Percentiles rank a stretch among this genome's conserved stretches.
Conservation (phyloP, 2,888 invertebrate species). For the Amblyteles armatorius region DNA sequence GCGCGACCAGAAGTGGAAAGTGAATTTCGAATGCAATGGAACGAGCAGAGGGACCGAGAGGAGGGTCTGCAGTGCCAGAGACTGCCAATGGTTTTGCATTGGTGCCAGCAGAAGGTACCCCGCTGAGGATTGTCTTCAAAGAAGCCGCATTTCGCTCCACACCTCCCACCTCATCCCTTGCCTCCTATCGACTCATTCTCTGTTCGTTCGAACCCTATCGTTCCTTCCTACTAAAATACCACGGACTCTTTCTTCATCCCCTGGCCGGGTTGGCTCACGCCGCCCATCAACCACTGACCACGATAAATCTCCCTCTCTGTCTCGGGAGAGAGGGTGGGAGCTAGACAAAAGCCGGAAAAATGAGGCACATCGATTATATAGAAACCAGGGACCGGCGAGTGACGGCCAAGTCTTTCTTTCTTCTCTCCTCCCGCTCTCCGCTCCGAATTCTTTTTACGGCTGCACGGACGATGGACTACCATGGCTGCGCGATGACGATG, state of each 20-base stretch:
- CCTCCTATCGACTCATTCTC: conserved; percentile 33
- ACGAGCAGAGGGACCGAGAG: conserved; percentile 33
- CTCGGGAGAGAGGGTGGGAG: conserved; percentile 23
- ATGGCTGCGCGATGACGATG: conserved; percentile 28
- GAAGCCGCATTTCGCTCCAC: conserved; percentile 72
- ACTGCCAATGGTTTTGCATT: conserved; percentile 53
- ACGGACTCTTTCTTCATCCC: conserved; percentile 53
- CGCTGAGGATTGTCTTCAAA: conserved; percentile 78
- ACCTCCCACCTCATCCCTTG: conserved; percentile 38
- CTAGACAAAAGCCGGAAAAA: conserved; percentile 81
- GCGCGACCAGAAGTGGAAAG: conserved; percentile 16
- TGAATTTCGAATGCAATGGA: conserved; percentile 43
- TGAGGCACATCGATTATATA: conserved; percentile 79
- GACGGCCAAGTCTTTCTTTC: conserved; percentile 23
- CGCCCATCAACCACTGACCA: conserved; percentile 72
- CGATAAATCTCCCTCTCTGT: conserved; percentile 76
- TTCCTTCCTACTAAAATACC: conserved; percentile 63
- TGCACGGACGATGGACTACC: background rate
- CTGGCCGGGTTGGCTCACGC: conserved; percentile 54
- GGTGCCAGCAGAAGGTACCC: conserved; percentile 73
- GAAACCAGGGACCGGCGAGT: conserved; percentile 42
- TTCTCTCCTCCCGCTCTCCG: background rate
- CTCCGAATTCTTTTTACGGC: conserved; percentile 36
- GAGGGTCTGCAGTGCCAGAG: conserved; percentile 58
- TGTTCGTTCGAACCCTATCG: conserved; percentile 26